Evolutionary conservation across 2,888 invertebrate species (phyloP), one percentile per base, ranked within the genome.

Genomic region (Dermolepida albohirtum): DNA sequence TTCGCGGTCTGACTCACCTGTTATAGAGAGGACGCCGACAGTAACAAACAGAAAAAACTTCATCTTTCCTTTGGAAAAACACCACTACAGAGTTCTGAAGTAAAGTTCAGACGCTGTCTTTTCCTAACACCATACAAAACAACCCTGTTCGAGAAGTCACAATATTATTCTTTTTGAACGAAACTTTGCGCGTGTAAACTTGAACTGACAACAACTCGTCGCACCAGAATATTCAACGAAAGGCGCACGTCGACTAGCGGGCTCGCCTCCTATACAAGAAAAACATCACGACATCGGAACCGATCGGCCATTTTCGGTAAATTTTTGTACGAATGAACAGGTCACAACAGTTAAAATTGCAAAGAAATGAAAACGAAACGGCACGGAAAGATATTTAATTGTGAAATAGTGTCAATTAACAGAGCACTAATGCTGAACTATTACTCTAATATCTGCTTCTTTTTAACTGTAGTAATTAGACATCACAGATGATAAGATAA

Each of bases 11-110:
- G 57, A 57, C 57, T 57, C 57, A 57, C 57, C 57, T 57, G 57
- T 57, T 57, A 57, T 43, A 44, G 57, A 57, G 12, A 57, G 57
- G 44, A 57, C 27, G 57, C 57, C 57, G 57, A 43, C 43, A n/a
- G 41, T 22, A 43, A 57, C 14, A 57, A 43, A 43, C 57, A 57
- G 29, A 14, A 57, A 57, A 27, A 57, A 27, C 57, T 57, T 22
- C 57, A 57, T 57, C 16, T 17, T 44, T 57, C 44, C 57, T 4
- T 27, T 22, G n/a, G 50, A 50, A 50, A 22, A 50, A 27, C 50
- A 50, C 50, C 50, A 50, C 22, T 8, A 50, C 50, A 50, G n/a
- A 50, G 17, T 27, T 22, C 11, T 17, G 50, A 50, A 50, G 8
- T 7, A 27, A 22, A 22, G 34, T 34, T 34, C 34, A 10, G 6